Conservation (phyloP, 2,113 vertebrate genomes). For the Centropus bengalensis region DNA sequence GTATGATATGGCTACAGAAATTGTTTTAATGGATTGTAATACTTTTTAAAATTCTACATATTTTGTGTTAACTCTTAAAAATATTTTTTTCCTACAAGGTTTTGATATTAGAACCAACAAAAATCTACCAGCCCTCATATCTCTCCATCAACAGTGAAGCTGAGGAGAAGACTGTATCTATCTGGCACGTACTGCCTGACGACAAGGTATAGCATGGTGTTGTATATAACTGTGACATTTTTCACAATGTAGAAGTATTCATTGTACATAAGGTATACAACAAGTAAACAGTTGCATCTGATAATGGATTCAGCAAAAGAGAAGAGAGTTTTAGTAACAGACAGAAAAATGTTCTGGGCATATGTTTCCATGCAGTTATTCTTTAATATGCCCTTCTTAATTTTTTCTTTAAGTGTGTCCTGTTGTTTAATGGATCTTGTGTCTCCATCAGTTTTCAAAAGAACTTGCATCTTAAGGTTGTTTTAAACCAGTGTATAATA, state of each 20-base stretch:
- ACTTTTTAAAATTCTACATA: not conserved
- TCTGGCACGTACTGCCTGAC: slow-evolving; percentile 95
- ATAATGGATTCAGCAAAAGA: not conserved
- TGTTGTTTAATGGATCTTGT: not conserved
- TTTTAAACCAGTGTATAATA: not conserved
- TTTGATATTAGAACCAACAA: slow-evolving; percentile 96
- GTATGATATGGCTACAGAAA: not conserved
- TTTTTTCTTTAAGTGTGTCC: not conserved
- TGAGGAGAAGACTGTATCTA: slow-evolving; percentile 93
- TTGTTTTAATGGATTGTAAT: not conserved
- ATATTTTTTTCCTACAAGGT: slow-evolving; percentile 78
- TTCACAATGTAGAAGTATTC: not conserved
- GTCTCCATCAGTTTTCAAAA: not conserved
- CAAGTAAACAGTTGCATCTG: not conserved
- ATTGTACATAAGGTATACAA: not conserved
- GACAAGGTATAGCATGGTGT: slow-evolving; percentile 84
- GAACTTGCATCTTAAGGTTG: not conserved
- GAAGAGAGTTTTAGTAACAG: not conserved
- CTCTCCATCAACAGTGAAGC: slow-evolving; percentile 96
- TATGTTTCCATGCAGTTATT: not conserved
- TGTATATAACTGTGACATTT: not conserved
- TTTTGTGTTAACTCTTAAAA: not conserved
- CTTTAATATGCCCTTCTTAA: not conserved
- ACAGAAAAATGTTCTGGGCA: not conserved
- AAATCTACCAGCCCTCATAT: slow-evolving; percentile 97